Base-by-base conservation (phyloP, 2,113 vertebrate species). In the Carassius carassius region DNA sequence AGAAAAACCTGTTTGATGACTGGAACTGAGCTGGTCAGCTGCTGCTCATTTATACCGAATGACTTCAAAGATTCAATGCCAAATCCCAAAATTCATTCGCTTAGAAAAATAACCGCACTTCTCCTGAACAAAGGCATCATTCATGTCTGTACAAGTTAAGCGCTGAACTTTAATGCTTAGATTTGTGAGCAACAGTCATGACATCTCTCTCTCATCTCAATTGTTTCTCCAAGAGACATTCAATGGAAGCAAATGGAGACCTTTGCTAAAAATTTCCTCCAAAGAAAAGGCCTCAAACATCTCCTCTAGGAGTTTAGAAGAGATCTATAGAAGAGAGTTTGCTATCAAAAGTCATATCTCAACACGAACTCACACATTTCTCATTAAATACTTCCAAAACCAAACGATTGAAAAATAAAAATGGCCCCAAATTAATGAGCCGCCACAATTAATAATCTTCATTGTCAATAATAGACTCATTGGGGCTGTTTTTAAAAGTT, bases 41-140 rank as follows among this genome's bases (percentile, higher is more conserved):
- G 21, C 13, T 74, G 70, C 70, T 74, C 41, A 25, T 74, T 74
- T 74, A 74, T 23, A 74, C 37, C 8, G 11, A 16, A 49, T 2
- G n/a, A 74, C 70, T 74, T 73, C 70, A 73, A 23, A 73, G 70
- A 73, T 73, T 73, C 44, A 47, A 47, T 12, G 44, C 11, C 23
- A 63, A 63, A 3, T 11, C 60, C n/a, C 4, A 63, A 25, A 23
- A 23, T 13, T 25, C 1, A 65, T 65, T 25, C n/a, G n/a, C 23
- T 65, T 65, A 12, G 23, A 12, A 11, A 13, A 63, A 63, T 25
- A 14, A 63, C 60, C 4, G 11, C 11, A 3, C 44, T 47, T 47
- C 44, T 47, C 44, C 44, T 47, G 10, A 47, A 47, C 44, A 47
- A 60, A 19, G 32, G 21, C 41, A 13, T 74, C n/a, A 4, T 47